Evolutionary conservation across 1,140 invertebrate genomes (phyloP).

Genomic region (Drosophila kepulauana): DNA sequence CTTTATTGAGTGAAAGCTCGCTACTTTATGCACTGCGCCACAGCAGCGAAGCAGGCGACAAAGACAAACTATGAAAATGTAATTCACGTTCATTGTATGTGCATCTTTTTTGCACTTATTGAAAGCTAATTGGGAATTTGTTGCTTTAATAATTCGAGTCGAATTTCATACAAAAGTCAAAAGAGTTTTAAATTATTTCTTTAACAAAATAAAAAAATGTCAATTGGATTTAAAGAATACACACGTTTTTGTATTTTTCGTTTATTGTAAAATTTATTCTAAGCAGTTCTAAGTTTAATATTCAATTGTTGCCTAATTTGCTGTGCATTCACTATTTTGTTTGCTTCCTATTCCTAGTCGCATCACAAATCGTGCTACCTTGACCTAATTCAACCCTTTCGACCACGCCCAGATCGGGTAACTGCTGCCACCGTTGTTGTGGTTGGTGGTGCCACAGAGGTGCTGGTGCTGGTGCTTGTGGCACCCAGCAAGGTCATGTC

Average conservation of each 20-base stretch:
- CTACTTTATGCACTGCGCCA: constrained; percentile 91
- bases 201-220: no score
- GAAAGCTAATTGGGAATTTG: neutral
- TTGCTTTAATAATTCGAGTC: no score
- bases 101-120: constrained; percentile 14
- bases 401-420: constrained; percentile 42
- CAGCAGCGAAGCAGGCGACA: accelerated
- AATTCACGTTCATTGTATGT: neutral
- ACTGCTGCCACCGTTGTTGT: constrained; percentile 14
- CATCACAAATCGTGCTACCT: constrained; percentile 13
- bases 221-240: neutral
- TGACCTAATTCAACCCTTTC: constrained; percentile 50
- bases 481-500: constrained; percentile 62
- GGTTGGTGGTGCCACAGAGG: constrained; percentile 21
- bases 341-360: constrained; percentile 7
- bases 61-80: neutral
- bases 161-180: no score
- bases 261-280: constrained; percentile 26
- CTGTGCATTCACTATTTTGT: constrained; percentile 14
- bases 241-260: neutral
- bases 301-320: constrained; percentile 20
- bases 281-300: constrained; percentile 10
- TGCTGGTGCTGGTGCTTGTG: constrained; percentile 22
- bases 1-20: constrained; percentile 93
- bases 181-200: no score